Percentiles rank a stretch among this genome's conserved stretches.
Conservation (phyloP, 2,888 invertebrate genomes). For the Melanchra persicariae region DNA sequence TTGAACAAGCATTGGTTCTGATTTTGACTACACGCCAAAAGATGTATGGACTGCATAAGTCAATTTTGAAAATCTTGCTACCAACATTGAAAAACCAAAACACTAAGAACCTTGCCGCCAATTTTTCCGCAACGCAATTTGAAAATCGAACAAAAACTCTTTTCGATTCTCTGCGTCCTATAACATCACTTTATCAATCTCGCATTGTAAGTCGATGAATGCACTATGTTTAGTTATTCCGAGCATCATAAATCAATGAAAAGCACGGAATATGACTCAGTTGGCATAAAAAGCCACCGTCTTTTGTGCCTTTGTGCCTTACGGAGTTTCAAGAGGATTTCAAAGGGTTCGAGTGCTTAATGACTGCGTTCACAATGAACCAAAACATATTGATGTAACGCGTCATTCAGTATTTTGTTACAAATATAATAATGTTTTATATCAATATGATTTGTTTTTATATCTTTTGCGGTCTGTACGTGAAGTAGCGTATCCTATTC, state of each 20-base stretch:
- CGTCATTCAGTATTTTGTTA: conserved; percentile 69
- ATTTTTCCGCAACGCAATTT: conserved; percentile 25
- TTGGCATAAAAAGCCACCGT: conserved; percentile 76
- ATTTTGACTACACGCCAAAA: not conserved
- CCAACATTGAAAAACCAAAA: conserved; percentile 21
- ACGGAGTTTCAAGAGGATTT: conserved; percentile 64
- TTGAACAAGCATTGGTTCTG: not conserved
- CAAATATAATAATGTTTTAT: conserved; percentile 66
- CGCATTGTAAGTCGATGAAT: conserved; percentile 60
- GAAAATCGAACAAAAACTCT: conserved; percentile 51
- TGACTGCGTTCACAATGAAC: conserved; percentile 75
- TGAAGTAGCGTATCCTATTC: conserved; percentile 65
- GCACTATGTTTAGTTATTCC: conserved; percentile 59
- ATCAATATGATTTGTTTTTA: conserved; percentile 64
- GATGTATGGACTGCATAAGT: not conserved
- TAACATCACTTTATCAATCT: conserved; percentile 56
- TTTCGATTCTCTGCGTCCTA: conserved; percentile 47
- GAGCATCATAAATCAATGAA: conserved; percentile 66
- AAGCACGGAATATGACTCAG: conserved; percentile 69
- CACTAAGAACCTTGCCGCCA: conserved; percentile 17
- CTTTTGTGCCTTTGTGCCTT: conserved; percentile 71
- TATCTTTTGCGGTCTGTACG: conserved; percentile 57
- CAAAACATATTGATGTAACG: conserved; percentile 65
- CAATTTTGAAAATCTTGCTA: not conserved
- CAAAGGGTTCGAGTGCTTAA: conserved; percentile 83